Base-by-base conservation (phyloP, 92 coral and sea anemone genomes). In the Epizoanthus ramosus region DNA sequence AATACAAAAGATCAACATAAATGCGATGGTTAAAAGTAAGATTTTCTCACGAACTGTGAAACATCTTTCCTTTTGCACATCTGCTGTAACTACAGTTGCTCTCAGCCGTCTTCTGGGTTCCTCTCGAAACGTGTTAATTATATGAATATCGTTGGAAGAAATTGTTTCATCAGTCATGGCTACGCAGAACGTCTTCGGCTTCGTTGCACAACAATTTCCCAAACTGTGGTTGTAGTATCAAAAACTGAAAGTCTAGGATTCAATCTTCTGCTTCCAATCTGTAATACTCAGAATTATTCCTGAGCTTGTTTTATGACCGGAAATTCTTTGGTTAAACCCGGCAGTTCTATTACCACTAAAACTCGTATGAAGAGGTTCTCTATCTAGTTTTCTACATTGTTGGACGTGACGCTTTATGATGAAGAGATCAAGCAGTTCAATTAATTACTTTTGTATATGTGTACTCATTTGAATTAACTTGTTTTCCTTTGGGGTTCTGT, bases 1-100 rank as follows among this genome's bases (percentile, higher is more conserved):
- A 41, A 90, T 68, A 64, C 92, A 92, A 74, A 85, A 80, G 21
- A 85, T 68, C 52, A 92, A 54, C 92, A 92, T 82, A 23, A 88
- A 74, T 5, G 91, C 87, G 25, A 91, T 28, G 33, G 64, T 13
- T 35, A 91, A 25, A 63, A 91, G 37, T 15, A 93, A 69, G 61
- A 81, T 65, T 84, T 88, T 93, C 63, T 86, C 92, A 12, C 87
- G 81, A 18, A 79, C 61, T n/a, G 87, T 65, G 21, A 85, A 86
- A 9, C 84, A 57, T 60, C 56, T 23, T 53, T 77, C 79, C 23
- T 45, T 79, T 39, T n/a, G 58, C 0, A 5, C 71, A 6, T 61
- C 82, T 19, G 59, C 35, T 61, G 41, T 77, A 68, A 77, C 57
- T 7, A 77, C 19, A 13, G 66, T 19, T 41, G 82, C 14, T 41